These are phyloP conservation scores for Nemopilema nomurai DNA, from an alignment of 30 jellyfish, hydroid and myxozoan genomes.

Conservation along the genomic window DNA sequence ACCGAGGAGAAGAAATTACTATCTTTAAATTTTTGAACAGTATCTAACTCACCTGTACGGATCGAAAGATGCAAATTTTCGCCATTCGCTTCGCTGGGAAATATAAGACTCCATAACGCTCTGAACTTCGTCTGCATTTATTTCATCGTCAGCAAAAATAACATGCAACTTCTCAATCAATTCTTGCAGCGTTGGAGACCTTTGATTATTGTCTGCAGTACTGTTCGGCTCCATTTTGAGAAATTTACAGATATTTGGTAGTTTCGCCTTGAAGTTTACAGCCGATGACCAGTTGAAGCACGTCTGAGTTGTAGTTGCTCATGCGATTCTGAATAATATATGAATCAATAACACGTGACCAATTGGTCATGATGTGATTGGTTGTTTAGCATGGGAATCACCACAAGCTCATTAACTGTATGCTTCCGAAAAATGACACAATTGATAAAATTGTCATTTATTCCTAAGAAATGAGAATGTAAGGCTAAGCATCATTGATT, in stretches of 20 bases:
- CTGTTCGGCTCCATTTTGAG: conserved; percentile 19
- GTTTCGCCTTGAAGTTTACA: not conserved
- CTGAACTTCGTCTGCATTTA: conserved; percentile 91
- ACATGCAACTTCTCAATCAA: conserved; percentile 76
- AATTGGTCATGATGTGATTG: not conserved
- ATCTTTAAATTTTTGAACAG: too few species aligned
- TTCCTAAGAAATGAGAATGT: too few species aligned
- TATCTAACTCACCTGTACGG: conserved; percentile 70
- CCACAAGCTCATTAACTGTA: not conserved
- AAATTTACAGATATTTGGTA: not conserved
- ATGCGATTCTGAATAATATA: not conserved
- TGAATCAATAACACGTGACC: conserved; percentile 18
- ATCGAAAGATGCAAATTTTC: conserved; percentile 81
- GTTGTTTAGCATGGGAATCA: conserved; percentile 1
- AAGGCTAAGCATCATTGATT: too few species aligned
- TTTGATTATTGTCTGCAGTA: not conserved
- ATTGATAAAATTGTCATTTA: too few species aligned
- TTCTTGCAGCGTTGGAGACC: conserved; percentile 38
- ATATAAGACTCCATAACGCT: conserved; percentile 64
- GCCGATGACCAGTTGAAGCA: not conserved
- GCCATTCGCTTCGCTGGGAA: conserved; percentile 76
- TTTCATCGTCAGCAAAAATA: conserved; percentile 70
- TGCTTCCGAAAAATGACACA: too few species aligned
- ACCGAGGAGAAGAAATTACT: too few species aligned
- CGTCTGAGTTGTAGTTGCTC: not conserved